Evolutionary conservation across 1,140 invertebrate species (phyloP), one percentile per base, ranked within the genome.

Genomic region (Drusus annulatus): DNA sequence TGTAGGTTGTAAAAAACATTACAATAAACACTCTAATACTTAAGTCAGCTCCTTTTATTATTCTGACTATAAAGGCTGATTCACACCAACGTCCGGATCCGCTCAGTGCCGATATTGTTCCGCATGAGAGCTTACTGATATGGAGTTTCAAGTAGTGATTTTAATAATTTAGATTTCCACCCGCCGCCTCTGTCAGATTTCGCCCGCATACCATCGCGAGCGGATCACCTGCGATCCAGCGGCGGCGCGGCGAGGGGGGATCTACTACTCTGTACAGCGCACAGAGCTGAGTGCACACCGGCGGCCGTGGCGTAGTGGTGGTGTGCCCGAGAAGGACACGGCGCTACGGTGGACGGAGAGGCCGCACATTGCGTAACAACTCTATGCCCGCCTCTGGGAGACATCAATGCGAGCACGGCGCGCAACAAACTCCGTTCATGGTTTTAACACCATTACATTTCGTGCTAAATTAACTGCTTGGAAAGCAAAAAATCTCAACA

Each of bases 131-230:
- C n/a, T n/a, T n/a, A n/a, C n/a, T n/a, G n/a, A n/a, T n/a, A n/a
- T n/a, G n/a, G n/a, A n/a, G n/a, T n/a, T n/a, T n/a, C n/a, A n/a
- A 31, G 0, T 4, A 17, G 31, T 45, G n/a, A 28, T n/a, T 17
- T 5, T 7, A 36, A 2, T 45, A 5, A 28, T 16, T 17, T 50
- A 25, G 1, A 25, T 17, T 25, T 2, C 52, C 15, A 54, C 68
- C 8, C n/a, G 54, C 52, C 71, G n/a, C 71, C 71, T 4, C 25
- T 56, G 52, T 36, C 2, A 31, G 71, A 75, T 75, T 75, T 75
- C 71, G 71, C 71, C 69, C 54, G 71, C 71, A 75, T 75, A 75
- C 71, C 71, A 56, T 15, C 52, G 52, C 52, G 16, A 21, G 52
- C 52, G 54, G 71, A 75, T 75, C 71, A 75, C 71, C 71, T 75